Conservation (phyloP, 2,888 invertebrate species). For the Rhodophaea formosa region DNA sequence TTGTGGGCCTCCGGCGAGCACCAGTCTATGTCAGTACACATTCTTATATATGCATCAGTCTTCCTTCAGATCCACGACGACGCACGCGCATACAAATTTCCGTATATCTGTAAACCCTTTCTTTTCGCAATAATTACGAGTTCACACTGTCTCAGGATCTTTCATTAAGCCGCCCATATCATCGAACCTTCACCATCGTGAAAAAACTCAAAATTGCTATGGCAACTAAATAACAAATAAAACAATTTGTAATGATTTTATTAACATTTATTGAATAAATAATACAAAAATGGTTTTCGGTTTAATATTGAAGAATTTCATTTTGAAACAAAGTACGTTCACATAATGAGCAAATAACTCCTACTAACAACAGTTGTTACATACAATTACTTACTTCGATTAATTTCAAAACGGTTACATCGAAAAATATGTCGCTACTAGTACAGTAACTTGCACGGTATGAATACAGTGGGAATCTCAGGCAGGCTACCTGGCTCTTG, state of each 20-base stretch:
- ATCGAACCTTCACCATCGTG: too few species aligned
- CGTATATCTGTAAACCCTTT: too few species aligned
- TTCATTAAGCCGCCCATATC: too few species aligned
- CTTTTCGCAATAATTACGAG: too few species aligned
- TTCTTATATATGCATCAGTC: too few species aligned
- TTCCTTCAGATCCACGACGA: too few species aligned
- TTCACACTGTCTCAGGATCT: too few species aligned
- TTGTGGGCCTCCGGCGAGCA: too few species aligned
- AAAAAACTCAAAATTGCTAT: neutral
- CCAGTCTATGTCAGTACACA: too few species aligned
- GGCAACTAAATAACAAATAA: conserved; percentile 28
- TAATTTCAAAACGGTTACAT: conserved; percentile 53
- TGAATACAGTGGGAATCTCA: conserved; percentile 40
- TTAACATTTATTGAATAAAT: conserved; percentile 81
- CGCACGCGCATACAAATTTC: too few species aligned
- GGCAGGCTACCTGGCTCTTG: conserved; percentile 26
- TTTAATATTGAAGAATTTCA: conserved; percentile 65
- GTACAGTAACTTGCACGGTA: conserved; percentile 50
- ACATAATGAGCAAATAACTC: conserved; percentile 68
- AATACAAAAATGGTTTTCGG: conserved; percentile 76
- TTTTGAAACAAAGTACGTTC: conserved; percentile 55
- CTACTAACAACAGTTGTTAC: conserved; percentile 50
- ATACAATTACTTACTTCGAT: conserved; percentile 47
- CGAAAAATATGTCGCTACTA: conserved; percentile 65
- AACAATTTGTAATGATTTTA: conserved; percentile 61